These are phyloP conservation scores for Trogon melanurus DNA, from an alignment of 2,113 vertebrate species.

Conservation along the genomic window DNA sequence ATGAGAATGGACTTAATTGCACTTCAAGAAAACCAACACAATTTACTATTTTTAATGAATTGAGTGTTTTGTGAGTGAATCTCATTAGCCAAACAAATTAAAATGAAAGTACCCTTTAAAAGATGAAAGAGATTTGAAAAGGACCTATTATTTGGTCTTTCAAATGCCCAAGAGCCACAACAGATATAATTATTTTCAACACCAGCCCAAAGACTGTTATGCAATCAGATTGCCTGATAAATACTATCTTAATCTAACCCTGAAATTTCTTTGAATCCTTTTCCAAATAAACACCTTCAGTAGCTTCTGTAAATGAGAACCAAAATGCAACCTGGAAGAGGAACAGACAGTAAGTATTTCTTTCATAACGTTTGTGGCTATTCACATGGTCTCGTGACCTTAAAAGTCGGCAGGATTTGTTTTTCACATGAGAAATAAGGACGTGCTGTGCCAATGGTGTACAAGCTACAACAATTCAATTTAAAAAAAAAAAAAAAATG, in stretches of 20 bases:
- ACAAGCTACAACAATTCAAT: neutral
- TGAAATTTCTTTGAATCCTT: neutral
- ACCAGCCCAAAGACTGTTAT: neutral
- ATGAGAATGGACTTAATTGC: neutral
- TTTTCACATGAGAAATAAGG: neutral
- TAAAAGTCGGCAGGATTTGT: neutral
- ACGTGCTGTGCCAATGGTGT: too few species aligned
- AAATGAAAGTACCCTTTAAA: neutral
- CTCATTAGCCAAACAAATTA: neutral
- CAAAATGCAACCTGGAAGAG: neutral
- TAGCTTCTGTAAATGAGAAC: neutral
- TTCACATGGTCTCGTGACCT: neutral
- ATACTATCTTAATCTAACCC: neutral
- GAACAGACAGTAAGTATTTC: neutral
- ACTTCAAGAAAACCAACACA: neutral
- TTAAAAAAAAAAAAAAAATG: neutral
- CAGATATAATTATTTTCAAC: neutral
- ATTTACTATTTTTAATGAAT: neutral
- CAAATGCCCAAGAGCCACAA: neutral
- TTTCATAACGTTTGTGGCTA: neutral
- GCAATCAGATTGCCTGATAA: neutral
- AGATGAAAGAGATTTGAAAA: neutral
- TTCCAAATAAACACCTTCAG: neutral
- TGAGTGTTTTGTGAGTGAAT: neutral
- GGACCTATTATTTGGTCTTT: neutral